A percentile compares a stretch with the other conserved stretches of the same genome.
These are phyloP conservation scores for Vultur gryphus DNA, from an alignment of 2,797 vertebrate genomes.

Conservation along the genomic window DNA sequence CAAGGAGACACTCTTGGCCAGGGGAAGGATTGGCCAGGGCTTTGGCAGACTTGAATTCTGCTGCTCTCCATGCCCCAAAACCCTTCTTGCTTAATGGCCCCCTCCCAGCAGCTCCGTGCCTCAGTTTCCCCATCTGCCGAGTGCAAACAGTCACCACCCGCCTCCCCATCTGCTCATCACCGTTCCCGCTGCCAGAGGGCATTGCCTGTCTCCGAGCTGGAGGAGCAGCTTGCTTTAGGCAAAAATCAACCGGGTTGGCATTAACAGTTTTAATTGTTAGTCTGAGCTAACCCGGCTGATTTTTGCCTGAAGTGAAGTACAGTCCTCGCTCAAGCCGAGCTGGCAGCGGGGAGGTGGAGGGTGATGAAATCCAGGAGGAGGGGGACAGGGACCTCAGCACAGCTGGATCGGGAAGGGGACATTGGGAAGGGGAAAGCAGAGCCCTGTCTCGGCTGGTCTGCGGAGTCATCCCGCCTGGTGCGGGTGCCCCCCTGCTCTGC, in stretches of 20 bases:
- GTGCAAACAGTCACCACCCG: background rate
- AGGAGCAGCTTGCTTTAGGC: background rate
- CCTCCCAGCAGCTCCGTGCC: background rate
- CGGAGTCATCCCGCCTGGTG: background rate
- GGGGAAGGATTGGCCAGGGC: background rate
- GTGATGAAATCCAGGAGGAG: background rate
- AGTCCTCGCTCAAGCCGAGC: fast-evolving
- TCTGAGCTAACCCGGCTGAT: background rate
- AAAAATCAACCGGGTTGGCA: background rate
- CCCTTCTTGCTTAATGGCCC: background rate
- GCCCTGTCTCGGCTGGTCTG: background rate
- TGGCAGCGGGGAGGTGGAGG: background rate
- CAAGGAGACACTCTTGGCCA: background rate
- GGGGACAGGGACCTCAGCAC: background rate
- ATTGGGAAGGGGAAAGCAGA: background rate
- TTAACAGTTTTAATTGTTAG: background rate
- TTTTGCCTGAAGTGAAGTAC: background rate
- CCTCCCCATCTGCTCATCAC: background rate
- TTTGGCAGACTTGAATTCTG: background rate
- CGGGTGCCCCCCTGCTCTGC: background rate
- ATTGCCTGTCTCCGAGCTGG: background rate
- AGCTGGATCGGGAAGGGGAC: background rate
- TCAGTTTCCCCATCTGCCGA: background rate
- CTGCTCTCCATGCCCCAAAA: background rate
- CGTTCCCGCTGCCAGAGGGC: background rate